These are phyloP conservation scores for Hyperopisus bebe DNA, from an alignment of 2,113 vertebrate species.

Conservation along the genomic window DNA sequence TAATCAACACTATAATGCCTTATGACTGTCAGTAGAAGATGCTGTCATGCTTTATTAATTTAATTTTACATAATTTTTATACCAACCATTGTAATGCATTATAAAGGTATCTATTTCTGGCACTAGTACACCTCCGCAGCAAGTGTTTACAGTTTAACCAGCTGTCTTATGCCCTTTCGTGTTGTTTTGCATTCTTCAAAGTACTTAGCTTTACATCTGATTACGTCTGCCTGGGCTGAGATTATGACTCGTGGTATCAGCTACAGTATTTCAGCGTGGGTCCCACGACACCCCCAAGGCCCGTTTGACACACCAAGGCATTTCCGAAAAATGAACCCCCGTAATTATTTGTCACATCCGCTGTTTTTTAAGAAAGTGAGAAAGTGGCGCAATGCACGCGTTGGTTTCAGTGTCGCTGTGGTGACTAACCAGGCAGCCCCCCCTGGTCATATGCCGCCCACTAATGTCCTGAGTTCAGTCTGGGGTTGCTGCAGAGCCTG, in stretches of 20 bases:
- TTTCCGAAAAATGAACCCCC: neutral
- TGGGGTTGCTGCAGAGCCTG: neutral
- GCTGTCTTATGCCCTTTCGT: neutral
- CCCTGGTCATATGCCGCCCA: neutral
- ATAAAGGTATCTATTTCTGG: neutral
- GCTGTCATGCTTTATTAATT: neutral
- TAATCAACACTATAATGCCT: neutral
- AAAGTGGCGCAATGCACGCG: neutral
- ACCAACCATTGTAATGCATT: neutral
- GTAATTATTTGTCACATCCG: neutral
- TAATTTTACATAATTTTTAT: neutral
- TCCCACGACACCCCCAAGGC: neutral
- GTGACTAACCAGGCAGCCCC: neutral
- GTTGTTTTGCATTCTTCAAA: neutral
- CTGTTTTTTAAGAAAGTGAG: constrained; percentile 10
- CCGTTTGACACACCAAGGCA: neutral
- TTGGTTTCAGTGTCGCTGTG: neutral
- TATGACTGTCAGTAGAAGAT: neutral
- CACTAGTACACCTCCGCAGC: neutral
- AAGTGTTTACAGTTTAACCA: neutral
- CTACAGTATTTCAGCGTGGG: constrained; percentile 8
- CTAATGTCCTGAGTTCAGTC: neutral
- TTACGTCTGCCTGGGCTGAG: neutral
- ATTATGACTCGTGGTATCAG: neutral
- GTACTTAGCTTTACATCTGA: neutral